phyloP scores from a whole-genome alignment of 37 sponge, comb jelly and placozoan species.

The Corticium candelabrum region DNA sequence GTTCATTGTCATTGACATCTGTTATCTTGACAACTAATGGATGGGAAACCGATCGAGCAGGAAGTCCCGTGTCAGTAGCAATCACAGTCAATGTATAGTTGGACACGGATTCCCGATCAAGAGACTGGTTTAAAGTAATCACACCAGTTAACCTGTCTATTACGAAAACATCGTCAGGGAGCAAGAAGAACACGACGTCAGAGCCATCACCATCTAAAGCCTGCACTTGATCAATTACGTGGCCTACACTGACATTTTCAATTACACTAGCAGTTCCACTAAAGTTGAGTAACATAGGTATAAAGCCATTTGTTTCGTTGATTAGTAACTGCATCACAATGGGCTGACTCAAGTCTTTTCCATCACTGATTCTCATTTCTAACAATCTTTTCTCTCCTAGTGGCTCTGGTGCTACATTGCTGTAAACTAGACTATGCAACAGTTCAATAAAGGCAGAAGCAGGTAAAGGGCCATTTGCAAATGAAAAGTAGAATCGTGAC shows the following conservation, averaged over 20 bases:
- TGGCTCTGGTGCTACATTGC: not conserved
- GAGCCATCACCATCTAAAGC: not conserved
- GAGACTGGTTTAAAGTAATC: constrained; percentile 9
- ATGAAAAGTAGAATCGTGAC: too few species aligned
- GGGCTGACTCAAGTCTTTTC: not conserved
- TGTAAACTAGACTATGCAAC: too few species aligned
- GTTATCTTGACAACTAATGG: not conserved
- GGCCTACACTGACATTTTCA: not conserved
- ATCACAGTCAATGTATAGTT: not conserved
- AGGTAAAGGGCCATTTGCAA: too few species aligned
- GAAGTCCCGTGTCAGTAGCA: constrained; percentile 7
- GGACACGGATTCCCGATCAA: constrained; percentile 16
- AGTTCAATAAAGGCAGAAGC: too few species aligned
- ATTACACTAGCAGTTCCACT: not conserved
- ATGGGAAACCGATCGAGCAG: not conserved
- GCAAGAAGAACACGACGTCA: not conserved
- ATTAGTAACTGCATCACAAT: not conserved
- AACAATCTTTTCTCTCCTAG: not conserved
- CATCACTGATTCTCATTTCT: not conserved
- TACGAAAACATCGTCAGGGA: not conserved
- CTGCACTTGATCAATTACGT: not conserved
- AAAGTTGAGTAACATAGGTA: not conserved
- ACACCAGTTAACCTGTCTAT: constrained; percentile 2
- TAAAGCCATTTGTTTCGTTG: not conserved
- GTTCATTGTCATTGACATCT: constrained; percentile 14